Conservation (phyloP, 2,888 invertebrate species). For the Lumbricus terrestris region DNA sequence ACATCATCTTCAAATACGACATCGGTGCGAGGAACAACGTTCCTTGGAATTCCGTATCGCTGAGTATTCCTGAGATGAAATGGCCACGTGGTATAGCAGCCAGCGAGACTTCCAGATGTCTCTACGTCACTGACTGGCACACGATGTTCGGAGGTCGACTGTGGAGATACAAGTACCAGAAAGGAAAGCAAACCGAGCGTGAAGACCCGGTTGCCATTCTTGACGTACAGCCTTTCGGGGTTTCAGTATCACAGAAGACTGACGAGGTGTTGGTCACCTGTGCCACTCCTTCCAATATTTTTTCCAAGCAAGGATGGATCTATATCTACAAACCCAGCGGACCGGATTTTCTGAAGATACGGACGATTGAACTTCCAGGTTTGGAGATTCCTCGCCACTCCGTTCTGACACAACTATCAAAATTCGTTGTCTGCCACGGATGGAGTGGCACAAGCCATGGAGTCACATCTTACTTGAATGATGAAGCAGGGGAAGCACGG, state of each 20-base stretch:
- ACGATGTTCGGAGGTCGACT: background rate
- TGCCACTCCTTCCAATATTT: constrained; percentile 8
- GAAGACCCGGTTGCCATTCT: constrained; percentile 3
- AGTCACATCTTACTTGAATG: background rate
- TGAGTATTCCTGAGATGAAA: background rate
- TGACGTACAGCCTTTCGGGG: constrained; percentile 12
- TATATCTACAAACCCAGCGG: background rate
- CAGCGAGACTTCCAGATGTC: background rate
- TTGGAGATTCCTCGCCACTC: constrained; percentile 13
- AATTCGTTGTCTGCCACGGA: background rate
- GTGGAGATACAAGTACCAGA: constrained; percentile 7
- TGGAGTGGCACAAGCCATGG: background rate
- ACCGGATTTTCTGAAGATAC: background rate
- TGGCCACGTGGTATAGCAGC: constrained; percentile 5
- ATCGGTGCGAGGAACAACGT: background rate
- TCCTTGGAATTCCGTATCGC: background rate
- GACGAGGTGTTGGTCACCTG: background rate
- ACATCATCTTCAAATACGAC: background rate
- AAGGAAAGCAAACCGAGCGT: background rate
- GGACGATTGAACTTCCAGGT: background rate
- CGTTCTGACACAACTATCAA: background rate
- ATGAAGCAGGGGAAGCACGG: background rate
- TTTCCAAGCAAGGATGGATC: background rate
- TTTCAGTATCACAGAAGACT: background rate
- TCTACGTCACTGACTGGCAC: background rate